Evolutionary conservation across 2,797 vertebrate species (phyloP).

Genomic region (Ispidina picta): DNA sequence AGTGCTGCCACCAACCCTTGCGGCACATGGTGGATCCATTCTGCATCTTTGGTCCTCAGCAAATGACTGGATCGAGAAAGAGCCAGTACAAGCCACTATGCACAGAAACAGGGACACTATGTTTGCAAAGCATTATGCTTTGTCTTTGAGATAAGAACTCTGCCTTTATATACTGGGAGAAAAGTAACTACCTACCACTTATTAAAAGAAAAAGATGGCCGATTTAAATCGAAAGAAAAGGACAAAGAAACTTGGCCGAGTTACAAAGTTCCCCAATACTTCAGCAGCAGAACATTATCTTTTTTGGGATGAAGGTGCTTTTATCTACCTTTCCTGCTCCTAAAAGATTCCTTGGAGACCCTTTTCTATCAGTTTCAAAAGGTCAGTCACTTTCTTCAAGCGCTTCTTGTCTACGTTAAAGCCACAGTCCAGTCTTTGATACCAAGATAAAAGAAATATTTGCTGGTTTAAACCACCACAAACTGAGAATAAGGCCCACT

Average conservation of each 20-base stretch:
- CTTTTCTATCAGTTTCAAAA: constrained; percentile 49
- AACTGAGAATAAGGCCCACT: not conserved
- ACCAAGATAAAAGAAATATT: not conserved
- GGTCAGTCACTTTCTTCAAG: constrained; percentile 21
- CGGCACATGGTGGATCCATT: not conserved
- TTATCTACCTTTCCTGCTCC: not conserved
- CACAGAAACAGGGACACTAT: not conserved
- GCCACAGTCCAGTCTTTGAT: constrained; percentile 15
- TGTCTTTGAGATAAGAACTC: not conserved
- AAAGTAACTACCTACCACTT: not conserved
- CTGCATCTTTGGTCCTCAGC: not conserved
- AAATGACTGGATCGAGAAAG: not conserved
- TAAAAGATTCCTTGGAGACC: constrained; percentile 34
- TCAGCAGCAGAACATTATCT: not conserved
- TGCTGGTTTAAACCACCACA: constrained; percentile 3
- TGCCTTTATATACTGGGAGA: not conserved
- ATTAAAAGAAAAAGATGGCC: not conserved
- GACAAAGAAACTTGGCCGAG: not conserved
- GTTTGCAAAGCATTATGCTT: not conserved
- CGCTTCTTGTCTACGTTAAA: not conserved
- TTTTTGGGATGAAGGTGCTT: not conserved
- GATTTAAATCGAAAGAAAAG: not conserved
- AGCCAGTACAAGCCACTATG: not conserved
- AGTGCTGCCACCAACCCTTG: not conserved
- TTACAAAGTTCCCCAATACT: not conserved